phyloP scores from a whole-genome alignment of 1,140 invertebrate species.

The Yoshiicerus persimilis region DNA sequence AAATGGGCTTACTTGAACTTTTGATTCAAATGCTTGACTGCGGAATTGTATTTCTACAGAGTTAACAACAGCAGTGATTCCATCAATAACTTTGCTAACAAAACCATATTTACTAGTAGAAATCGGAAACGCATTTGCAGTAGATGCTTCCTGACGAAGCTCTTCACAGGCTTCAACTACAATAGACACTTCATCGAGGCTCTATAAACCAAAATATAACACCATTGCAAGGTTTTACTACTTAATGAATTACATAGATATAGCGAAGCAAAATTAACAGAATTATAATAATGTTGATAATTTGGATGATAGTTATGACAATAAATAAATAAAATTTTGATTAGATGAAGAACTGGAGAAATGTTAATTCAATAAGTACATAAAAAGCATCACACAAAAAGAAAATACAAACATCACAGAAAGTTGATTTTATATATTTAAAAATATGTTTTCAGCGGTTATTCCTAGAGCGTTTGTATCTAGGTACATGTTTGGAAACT shows the following conservation, averaged over 20 bases:
- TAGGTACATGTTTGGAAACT: too few relatives aligned
- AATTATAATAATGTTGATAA: too few relatives aligned
- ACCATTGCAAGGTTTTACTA: too few relatives aligned
- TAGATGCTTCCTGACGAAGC: conserved; percentile 66
- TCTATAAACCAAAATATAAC: conserved; percentile 60
- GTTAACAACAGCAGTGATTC: conserved; percentile 93
- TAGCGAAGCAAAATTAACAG: too few relatives aligned
- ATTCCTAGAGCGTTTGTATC: too few relatives aligned
- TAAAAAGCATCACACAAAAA: too few relatives aligned
- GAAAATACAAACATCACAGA: too few relatives aligned
- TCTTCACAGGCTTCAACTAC: conserved; percentile 86
- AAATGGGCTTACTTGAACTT: conserved; percentile 80
- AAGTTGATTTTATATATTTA: too few relatives aligned
- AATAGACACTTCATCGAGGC: conserved; percentile 87
- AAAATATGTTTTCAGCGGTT: too few relatives aligned
- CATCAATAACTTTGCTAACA: conserved; percentile 94
- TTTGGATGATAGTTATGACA: background rate
- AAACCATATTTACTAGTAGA: conserved; percentile 78
- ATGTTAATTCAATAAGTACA: background rate
- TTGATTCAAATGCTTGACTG: conserved; percentile 90
- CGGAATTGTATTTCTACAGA: conserved; percentile 90
- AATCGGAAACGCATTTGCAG: conserved; percentile 59
- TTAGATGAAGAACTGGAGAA: too few relatives aligned
- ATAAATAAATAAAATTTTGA: background rate
- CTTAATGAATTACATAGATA: too few relatives aligned